Percentiles rank a stretch among this genome's conserved stretches.
These are phyloP conservation scores for Sarcophaga variegata DNA, from an alignment of 2,888 invertebrate genomes.

Conservation along the genomic window DNA sequence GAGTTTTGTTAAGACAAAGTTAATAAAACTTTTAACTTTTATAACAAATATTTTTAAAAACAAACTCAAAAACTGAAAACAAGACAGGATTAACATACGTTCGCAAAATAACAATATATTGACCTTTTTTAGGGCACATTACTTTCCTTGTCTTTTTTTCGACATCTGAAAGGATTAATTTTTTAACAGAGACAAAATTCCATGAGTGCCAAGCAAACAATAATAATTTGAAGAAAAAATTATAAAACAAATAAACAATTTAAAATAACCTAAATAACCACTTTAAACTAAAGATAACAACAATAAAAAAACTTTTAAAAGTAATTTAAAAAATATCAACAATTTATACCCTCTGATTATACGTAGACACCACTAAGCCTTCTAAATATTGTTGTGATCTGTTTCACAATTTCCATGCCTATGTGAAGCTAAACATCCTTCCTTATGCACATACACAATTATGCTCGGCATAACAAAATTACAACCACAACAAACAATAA, in stretches of 20 bases:
- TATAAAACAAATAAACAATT: neutral
- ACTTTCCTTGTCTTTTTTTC: too few species aligned
- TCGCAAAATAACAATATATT: neutral
- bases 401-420: neutral
- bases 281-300: neutral
- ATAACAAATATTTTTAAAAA: neutral
- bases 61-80: neutral
- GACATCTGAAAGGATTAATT: too few species aligned
- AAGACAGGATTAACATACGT: neutral
- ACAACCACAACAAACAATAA: neutral
- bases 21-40: neutral
- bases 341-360: too few species aligned
- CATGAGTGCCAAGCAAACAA: slow-evolving; percentile 44
- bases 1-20: neutral
- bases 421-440: neutral
- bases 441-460: neutral
- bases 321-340: too few species aligned
- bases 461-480: neutral
- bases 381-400: neutral
- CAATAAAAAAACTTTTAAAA: too few species aligned
- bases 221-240: slow-evolving; percentile 32
- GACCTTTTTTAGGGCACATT: neutral
- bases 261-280: neutral
- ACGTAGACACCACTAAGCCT: neutral
- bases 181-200: slow-evolving; percentile 13